Evolutionary conservation across 2,113 vertebrate genomes (phyloP).

Genomic region (Perca flavescens): DNA sequence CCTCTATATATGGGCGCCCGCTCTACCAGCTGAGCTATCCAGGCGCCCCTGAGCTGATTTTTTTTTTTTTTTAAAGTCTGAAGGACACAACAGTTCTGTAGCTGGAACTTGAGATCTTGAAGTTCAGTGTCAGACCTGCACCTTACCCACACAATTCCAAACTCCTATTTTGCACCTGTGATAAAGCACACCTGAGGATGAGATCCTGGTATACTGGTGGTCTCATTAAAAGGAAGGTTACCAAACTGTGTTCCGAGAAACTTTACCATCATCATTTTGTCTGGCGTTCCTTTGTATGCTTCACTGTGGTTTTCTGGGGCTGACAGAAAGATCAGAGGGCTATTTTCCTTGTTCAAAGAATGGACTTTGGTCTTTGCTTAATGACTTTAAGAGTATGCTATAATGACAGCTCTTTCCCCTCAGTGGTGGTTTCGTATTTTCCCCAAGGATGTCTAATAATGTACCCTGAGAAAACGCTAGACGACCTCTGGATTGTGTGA

Average conservation of each 20-base stretch:
- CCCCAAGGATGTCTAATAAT: constrained; percentile 14
- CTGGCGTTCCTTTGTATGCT: background rate
- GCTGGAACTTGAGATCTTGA: background rate
- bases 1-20: no score
- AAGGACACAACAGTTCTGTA: background rate
- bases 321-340: background rate
- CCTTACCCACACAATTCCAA: background rate
- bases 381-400: constrained; percentile 1
- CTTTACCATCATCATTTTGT: background rate
- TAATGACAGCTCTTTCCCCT: background rate
- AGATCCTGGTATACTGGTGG: background rate
- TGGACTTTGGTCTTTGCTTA: background rate
- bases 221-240: constrained; percentile 5
- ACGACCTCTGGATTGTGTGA: constrained; percentile 18
- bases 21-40: no score
- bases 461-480: constrained; percentile 12
- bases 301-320: background rate
- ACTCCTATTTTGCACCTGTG: background rate
- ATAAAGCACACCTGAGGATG: background rate
- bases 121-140: background rate
- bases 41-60: no score
- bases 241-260: background rate
- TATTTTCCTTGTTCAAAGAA: background rate
- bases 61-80: background rate
- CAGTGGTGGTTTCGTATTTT: background rate